Base-by-base conservation (phyloP, 2,113 vertebrate species). In the Calonectris borealis region DNA sequence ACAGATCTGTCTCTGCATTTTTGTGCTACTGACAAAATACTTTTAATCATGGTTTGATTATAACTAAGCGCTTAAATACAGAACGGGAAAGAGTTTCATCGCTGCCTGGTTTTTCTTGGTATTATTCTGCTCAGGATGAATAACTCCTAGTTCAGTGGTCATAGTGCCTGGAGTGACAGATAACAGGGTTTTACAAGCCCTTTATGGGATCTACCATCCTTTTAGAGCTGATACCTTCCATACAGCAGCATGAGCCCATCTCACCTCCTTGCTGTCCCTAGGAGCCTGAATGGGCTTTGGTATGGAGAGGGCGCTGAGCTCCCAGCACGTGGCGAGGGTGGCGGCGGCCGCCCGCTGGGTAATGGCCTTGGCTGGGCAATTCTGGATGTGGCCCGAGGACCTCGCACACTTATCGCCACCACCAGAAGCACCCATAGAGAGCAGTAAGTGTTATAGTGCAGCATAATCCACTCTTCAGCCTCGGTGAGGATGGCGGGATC, bases 391-490 rank as follows among this genome's bases (percentile, higher is more conserved):
- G 61, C 83, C 42, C 12, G 0, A 52, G 62, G 90, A 94, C 92
- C 90, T 76, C 4, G 0, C 70, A 77, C 90, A 80, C 40, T 95
- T 93, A 83, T 0, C 10, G 2, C 32, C 82, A 65, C 54, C 61
- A 70, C 46, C 75, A 79, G 84, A 64, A 58, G 54, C 57, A 46
- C 20, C 78, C 66, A 38, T 13, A 34, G 77, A 61, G 69, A 86
- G 78, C 16, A 1, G 0, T 89, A 93, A 97, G 84, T 84, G 93
- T 61, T 92, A 86, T 46, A 94, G 81, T 83, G 86, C 81, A 85
- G 83, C 91, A 80, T 82, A 95, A 96, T 72, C 77, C 40, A 11
- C 83, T 94, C 83, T 36, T 94, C 72, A 57, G 57, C 84, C 79
- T 62, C 20, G 0, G 1, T 6, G 21, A 94, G 79, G 68, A 58